Conservation (phyloP, 2,797 vertebrate genomes). For the Esox lucius region DNA sequence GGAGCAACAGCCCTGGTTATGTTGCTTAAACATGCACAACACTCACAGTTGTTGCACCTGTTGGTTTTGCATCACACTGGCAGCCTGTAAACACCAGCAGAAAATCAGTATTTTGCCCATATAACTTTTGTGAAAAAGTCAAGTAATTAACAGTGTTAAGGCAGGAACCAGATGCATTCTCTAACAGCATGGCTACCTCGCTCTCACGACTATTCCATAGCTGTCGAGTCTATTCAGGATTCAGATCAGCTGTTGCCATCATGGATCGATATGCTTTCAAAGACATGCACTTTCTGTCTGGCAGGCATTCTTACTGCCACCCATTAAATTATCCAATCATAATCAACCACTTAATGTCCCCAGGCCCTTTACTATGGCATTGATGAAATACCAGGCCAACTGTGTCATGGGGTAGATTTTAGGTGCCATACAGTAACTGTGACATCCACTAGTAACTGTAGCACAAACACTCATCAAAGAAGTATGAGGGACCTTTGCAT, state of each 20-base stretch:
- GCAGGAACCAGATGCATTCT: slow-evolving; percentile 4
- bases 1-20: neutral
- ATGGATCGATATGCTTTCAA: slow-evolving; percentile 30
- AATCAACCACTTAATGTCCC: neutral
- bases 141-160: slow-evolving; percentile 3
- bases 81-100: slow-evolving; percentile 80
- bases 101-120: neutral
- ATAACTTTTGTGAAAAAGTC: neutral
- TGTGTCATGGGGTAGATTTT: slow-evolving; percentile 40
- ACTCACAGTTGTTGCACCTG: slow-evolving; percentile 98
- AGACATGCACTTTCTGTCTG: slow-evolving; percentile 18
- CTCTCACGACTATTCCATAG: neutral
- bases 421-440: slow-evolving; percentile 5
- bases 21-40: neutral
- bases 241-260: slow-evolving; percentile 20
- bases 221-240: slow-evolving; percentile 14
- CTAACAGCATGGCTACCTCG: neutral
- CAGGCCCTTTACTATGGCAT: slow-evolving; percentile 29
- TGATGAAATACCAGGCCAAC: slow-evolving; percentile 28
- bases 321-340: slow-evolving; percentile 24
- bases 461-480: slow-evolving; percentile 26
- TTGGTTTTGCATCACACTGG: slow-evolving; percentile 98
- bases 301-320: slow-evolving; percentile 28
- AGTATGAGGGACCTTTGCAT: slow-evolving; percentile 13
- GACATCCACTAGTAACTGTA: neutral